Base-by-base conservation (phyloP, 2,888 invertebrate genomes). In the Drosophila hawaiiensis region DNA sequence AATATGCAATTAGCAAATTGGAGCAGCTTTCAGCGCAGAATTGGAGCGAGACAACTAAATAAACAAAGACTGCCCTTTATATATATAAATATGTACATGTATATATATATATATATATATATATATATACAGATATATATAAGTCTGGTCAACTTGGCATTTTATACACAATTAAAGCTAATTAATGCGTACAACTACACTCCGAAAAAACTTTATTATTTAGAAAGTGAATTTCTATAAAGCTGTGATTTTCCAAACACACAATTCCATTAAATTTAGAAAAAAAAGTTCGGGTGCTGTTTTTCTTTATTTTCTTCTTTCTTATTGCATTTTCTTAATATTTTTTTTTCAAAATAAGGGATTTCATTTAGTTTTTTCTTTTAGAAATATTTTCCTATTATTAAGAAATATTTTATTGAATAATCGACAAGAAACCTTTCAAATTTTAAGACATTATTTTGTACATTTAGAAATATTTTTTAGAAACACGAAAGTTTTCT, bases 41-140 rank as follows among this genome's bases (percentile, higher is more conserved):
- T 58, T 83, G 78, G 80, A 84, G 78, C 85, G 80, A 43, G 70
- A 62, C 83, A 60, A 67, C 55, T 22, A 52, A 43, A 37, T n/a
- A 22, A 10, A 7, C 22, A 35, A 37, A 22, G 47, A n/a, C 25
- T 5, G 19, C 14, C 7, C 14, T 14, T n/a, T 16, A n/a, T 56
- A 25, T 19, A 25, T 10, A 33, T n/a, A 16, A 3, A 25, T 25
- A n/a, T n/a, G n/a, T n/a, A n/a, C n/a, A n/a, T n/a, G n/a, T n/a
- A n/a, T n/a, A n/a, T n/a, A n/a, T n/a, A n/a, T n/a, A n/a, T n/a
- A n/a, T n/a, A n/a, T n/a, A n/a, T n/a, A n/a, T n/a, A n/a, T n/a
- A n/a, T n/a, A n/a, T n/a, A n/a, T n/a, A n/a, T n/a, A n/a, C n/a
- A n/a, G n/a, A n/a, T 3, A 25, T 10, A 35, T 2, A 22, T 1